phyloP scores from a whole-genome alignment of 1,140 invertebrate genomes.

The Aradophagus sp. region DNA sequence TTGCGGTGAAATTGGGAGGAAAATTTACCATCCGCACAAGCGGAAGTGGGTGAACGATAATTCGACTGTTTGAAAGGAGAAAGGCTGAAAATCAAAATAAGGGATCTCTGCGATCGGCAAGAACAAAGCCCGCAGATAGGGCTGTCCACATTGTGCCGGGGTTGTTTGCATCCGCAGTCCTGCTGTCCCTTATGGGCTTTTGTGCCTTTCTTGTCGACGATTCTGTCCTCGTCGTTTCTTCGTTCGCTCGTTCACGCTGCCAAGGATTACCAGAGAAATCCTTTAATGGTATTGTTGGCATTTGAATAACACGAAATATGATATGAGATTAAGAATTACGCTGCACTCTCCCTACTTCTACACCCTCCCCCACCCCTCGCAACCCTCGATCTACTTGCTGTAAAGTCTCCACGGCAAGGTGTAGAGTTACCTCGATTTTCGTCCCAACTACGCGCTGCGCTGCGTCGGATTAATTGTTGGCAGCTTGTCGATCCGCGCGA shows the following conservation, averaged over 20 bases:
- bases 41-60: slow-evolving; percentile 47
- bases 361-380: slow-evolving; percentile 18
- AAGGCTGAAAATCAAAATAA: slow-evolving; percentile 47
- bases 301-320: slow-evolving; percentile 75
- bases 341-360: not conserved
- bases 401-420: slow-evolving; percentile 27
- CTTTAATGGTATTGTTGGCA: slow-evolving; percentile 75
- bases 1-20: slow-evolving; percentile 31
- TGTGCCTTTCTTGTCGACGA: slow-evolving; percentile 46
- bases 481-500: slow-evolving; percentile 35
- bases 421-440: slow-evolving; percentile 51
- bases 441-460: slow-evolving; percentile 13
- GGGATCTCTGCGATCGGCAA: slow-evolving; percentile 55
- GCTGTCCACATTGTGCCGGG: slow-evolving; percentile 49
- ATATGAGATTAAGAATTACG: slow-evolving; percentile 68
- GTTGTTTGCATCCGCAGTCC: slow-evolving; percentile 56
- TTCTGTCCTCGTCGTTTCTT: slow-evolving; percentile 14
- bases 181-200: slow-evolving; percentile 29
- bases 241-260: slow-evolving; percentile 9
- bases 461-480: slow-evolving; percentile 56
- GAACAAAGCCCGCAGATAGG: slow-evolving; percentile 60
- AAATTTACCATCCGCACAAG: slow-evolving; percentile 31
- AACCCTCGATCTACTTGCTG: slow-evolving; percentile 36
- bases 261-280: slow-evolving; percentile 70
- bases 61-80: slow-evolving; percentile 35